Evolutionary conservation across 2,113 vertebrate species (phyloP).

Genomic region (Paraplagusia blochii): DNA sequence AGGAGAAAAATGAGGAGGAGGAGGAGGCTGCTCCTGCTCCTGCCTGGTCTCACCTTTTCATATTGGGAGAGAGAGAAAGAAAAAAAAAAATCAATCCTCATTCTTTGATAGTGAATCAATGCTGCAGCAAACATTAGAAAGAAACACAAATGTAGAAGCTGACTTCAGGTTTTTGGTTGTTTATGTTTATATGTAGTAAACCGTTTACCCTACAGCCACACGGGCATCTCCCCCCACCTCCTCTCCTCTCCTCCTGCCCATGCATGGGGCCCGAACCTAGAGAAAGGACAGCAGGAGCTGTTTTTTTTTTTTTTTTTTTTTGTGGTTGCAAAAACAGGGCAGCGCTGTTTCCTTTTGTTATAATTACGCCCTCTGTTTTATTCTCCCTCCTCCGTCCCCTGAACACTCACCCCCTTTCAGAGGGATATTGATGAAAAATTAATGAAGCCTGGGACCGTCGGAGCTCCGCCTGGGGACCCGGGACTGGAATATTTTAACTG

Average conservation of each 20-base stretch:
- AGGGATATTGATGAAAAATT: conserved; percentile 98
- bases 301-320: no score
- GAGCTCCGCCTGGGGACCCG: conserved; percentile 90
- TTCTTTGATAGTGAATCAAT: conserved; percentile 68
- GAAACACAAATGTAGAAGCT: conserved; percentile 5
- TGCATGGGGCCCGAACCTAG: conserved; percentile 30
- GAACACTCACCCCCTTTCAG: conserved; percentile 80
- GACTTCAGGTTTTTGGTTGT: conserved; percentile 33
- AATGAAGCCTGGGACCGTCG: conserved; percentile 95
- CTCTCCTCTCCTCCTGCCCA: conserved; percentile 1
- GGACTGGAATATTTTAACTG: conserved; percentile 99
- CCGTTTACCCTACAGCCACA: conserved; percentile 45
- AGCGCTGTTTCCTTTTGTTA: conserved; percentile 77
- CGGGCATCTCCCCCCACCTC: not conserved
- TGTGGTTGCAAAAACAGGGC: no score
- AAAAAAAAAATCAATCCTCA: conserved; percentile 66
- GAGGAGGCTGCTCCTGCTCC: conserved; percentile 26
- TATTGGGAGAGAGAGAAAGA: conserved; percentile 74
- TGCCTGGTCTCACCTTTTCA: conserved; percentile 77
- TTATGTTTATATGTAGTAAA: not conserved
- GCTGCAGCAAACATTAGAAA: conserved; percentile 53
- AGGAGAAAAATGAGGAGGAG: no score
- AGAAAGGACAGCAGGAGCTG: conserved; percentile 49
- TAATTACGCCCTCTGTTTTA: conserved; percentile 81
- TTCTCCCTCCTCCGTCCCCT: conserved; percentile 75